Conservation (phyloP, 37 sponge, comb jelly and placozoan genomes). For the Ephydatia muelleri region DNA sequence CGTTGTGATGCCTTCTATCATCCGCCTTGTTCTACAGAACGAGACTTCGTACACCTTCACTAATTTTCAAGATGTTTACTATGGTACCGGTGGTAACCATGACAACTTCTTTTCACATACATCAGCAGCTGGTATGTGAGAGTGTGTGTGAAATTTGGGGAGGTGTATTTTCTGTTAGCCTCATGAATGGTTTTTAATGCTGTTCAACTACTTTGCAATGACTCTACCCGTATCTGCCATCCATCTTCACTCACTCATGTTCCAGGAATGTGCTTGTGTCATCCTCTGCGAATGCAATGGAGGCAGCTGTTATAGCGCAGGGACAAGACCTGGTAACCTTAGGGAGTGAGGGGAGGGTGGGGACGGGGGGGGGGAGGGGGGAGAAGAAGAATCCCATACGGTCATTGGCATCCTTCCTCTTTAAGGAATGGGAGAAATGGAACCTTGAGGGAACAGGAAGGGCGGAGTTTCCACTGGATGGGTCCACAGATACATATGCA, state of each 20-base stretch:
- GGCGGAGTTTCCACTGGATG: constrained; percentile 74
- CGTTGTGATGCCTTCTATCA: too few relatives aligned
- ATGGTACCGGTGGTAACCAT: constrained; percentile 28
- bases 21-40: constrained; percentile 37
- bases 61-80: constrained; percentile 68
- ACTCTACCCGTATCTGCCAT: neutral
- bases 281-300: constrained; percentile 44
- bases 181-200: too few relatives aligned
- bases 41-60: neutral
- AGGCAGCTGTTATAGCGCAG: constrained; percentile 30
- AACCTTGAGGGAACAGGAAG: constrained; percentile 65
- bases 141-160: neutral
- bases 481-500: constrained; percentile 52
- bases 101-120: constrained; percentile 64
- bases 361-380: too few relatives aligned
- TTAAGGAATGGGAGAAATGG: constrained; percentile 65
- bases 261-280: constrained; percentile 61
- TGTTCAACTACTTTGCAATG: neutral
- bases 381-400: too few relatives aligned
- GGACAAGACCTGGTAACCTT: neutral
- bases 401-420: neutral
- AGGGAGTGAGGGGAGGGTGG: too few relatives aligned
- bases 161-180: too few relatives aligned
- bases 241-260: neutral
- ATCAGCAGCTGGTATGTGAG: constrained; percentile 53